Evolutionary conservation across 2,888 invertebrate genomes (phyloP).

Genomic region (Heliconius ismenius): DNA sequence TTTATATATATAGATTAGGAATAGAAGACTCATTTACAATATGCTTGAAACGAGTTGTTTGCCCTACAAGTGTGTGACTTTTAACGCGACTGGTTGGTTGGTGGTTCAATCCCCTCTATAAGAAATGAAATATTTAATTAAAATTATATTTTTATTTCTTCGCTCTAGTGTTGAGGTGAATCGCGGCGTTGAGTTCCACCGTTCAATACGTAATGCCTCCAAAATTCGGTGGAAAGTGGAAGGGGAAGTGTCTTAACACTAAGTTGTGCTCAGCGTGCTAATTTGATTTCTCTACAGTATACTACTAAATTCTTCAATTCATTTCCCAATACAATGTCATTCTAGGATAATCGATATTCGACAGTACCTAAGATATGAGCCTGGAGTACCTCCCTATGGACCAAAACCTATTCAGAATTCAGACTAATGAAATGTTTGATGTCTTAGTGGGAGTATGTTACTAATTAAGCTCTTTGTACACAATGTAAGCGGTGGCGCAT

Average conservation of each 20-base stretch:
- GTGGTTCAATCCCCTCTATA: no score
- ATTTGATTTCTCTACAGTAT: not conserved
- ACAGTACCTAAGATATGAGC: slow-evolving; percentile 13
- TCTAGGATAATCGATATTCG: not conserved
- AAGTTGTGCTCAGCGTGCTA: not conserved
- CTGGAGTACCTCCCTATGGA: not conserved
- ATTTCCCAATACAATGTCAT: not conserved
- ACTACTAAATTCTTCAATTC: not conserved
- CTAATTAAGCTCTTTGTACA: slow-evolving; percentile 5
- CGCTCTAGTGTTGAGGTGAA: no score
- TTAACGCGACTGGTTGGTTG: no score
- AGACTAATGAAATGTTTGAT: slow-evolving; percentile 9
- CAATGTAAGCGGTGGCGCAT: not conserved
- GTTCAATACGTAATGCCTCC: no score
- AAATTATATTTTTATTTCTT: no score
- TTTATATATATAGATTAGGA: no score
- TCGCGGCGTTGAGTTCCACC: no score
- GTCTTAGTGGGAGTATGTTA: slow-evolving; percentile 11
- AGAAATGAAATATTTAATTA: no score
- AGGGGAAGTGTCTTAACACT: not conserved
- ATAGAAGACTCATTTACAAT: no score
- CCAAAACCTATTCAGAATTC: not conserved
- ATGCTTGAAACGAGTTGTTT: no score
- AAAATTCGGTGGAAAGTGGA: no score
- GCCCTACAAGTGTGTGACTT: no score